Base-by-base conservation (phyloP, 2,888 invertebrate species). In the Amblyjoppa fuscipennis region DNA sequence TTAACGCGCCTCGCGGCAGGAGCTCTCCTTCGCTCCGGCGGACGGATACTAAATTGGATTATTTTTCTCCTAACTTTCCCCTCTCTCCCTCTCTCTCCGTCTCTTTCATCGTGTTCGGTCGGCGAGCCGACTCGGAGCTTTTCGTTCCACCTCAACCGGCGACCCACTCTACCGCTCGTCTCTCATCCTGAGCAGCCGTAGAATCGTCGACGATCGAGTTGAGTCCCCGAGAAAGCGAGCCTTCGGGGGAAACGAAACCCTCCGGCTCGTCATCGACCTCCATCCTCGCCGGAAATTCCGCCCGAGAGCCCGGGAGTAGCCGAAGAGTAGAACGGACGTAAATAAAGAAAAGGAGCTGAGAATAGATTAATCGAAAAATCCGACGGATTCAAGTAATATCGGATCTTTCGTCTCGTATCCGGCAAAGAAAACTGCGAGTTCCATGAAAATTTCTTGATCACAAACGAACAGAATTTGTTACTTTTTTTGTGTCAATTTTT, bases 1-100 rank as follows among this genome's bases (percentile, higher is more conserved):
- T 81, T 84, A 73, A 77, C 74, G 79, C 87, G 85, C 83, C 70
- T 64, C 74, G 78, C 69, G 59, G 79, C 70, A 38, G 82, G 84
- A 85, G 71, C 85, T 59, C 75, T 83, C 87, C 84, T 87, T 84
- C 88, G 86, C 89, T 88, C 86, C 78, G 89, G 87, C 79, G 79
- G 81, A 87, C 85, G 85, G 75, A 82, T 84, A 85, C 90, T 90
- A 92, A 92, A 93, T 93, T 92, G 90, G 91, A 93, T 93, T 92
- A 93, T 93, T 93, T 92, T 91, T 91, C 92, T 91, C 70, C 89
- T 83, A 85, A 87, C 86, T 87, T 85, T 76, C 84, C 87, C 87
- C 68, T 59, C 31, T 16, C 28, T 38, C 77, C 2, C 45, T 45
- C 45, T 45, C 45, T 45, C 45, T 0, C 13, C 45, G 3, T 45